These are phyloP conservation scores for Mantis religiosa DNA, from an alignment of 2,888 invertebrate genomes.

Conservation along the genomic window DNA sequence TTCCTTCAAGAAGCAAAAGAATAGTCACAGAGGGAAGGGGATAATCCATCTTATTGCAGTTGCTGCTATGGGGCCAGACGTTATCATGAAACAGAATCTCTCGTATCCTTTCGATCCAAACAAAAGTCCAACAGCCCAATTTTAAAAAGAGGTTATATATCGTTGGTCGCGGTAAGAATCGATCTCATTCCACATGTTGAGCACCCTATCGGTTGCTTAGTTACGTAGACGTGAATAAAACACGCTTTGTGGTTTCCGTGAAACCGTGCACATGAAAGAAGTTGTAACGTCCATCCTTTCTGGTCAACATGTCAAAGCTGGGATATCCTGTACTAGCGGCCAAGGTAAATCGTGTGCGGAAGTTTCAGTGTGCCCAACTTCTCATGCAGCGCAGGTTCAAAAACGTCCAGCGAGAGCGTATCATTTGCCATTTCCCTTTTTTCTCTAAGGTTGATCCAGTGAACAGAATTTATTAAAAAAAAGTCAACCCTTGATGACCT, in stretches of 20 bases:
- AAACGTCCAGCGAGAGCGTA: neutral
- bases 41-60: neutral
- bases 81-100: neutral
- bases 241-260: neutral
- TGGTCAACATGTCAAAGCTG: neutral
- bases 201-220: neutral
- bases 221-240: neutral
- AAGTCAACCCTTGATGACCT: too few relatives aligned
- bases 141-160: neutral
- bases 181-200: neutral
- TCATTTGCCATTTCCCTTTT: too few relatives aligned
- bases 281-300: neutral
- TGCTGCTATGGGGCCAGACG: neutral
- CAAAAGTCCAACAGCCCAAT: neutral
- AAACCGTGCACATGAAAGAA: neutral
- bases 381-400: neutral
- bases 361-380: neutral
- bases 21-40: neutral
- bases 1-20: neutral
- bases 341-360: neutral
- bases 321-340: neutral
- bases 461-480: too few relatives aligned
- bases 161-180: neutral
- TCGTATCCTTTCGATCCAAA: neutral
- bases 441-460: too few relatives aligned